A percentile compares a stretch with the other conserved stretches of the same genome.
Conservation (phyloP, 2,113 vertebrate species). For the rabbit (Oryctolagus cuniculus) region DNA sequence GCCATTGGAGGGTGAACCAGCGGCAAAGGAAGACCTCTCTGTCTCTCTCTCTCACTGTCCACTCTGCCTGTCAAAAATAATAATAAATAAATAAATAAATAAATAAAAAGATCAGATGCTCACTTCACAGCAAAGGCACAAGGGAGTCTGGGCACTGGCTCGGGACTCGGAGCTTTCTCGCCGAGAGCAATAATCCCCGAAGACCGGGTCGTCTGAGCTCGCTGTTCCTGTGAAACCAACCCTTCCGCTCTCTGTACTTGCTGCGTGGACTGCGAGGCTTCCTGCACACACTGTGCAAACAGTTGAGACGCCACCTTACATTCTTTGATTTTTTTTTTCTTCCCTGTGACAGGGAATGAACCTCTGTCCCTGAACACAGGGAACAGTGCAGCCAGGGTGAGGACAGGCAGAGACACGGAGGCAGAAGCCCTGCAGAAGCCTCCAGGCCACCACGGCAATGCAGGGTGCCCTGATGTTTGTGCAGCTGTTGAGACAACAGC, state of each 20-base stretch:
- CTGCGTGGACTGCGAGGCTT: background rate
- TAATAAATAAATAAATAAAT: no score
- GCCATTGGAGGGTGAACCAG: no score
- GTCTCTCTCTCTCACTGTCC: no score
- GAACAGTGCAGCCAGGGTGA: background rate
- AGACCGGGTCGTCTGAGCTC: background rate
- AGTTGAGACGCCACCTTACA: background rate
- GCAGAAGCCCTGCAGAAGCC: background rate
- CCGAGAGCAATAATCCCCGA: background rate
- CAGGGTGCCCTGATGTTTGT: background rate
- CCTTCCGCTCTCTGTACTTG: background rate
- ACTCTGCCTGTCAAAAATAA: no score
- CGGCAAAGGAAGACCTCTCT: no score
- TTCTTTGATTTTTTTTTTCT: background rate
- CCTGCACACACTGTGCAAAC: background rate
- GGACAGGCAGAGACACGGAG: background rate
- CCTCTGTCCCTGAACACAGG: background rate
- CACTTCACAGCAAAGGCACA: background rate
- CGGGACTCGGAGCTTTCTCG: background rate
- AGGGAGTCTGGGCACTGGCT: background rate
- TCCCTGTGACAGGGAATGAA: background rate
- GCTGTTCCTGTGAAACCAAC: background rate
- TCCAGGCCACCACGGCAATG: background rate
- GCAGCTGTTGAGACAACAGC: conserved; percentile 4
- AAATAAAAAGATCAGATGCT: background rate